Base-by-base conservation (phyloP, 2,888 invertebrate genomes). In the Sphaeridia pumilis region DNA sequence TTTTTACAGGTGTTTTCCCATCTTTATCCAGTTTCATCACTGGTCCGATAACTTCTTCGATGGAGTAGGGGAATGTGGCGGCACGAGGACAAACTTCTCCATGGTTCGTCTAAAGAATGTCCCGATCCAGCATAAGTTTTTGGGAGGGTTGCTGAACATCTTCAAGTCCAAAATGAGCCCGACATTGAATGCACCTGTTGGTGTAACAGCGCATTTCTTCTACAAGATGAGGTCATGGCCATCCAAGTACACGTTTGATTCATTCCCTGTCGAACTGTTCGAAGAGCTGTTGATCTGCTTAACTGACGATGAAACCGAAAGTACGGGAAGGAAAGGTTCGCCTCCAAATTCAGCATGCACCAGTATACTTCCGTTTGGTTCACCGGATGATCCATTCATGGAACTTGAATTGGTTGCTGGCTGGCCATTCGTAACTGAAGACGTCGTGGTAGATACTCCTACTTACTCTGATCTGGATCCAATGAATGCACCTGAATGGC, bases 381-480 rank as follows among this genome's bases (percentile, higher is more conserved):
- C 59, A 14, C 36, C 58, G 38, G 63, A 62, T 52, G 65, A 65
- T 48, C 65, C 65, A 3, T 65, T 63, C 25, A 43, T 27, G 27
- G 43, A 54, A 20, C 46, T 65, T 28, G 62, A 61, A 41, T 57
- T 65, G 36, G 61, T 83, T 68, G 81, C 87, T 41, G 84, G 84
- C 24, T 95, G 94, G 94, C 84, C 85, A 1, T 78, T 82, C 67
- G 75, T 93, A 59, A 79, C 83, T 2, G 93, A 92, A 70, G 83
- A 85, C 69, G 78, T 86, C 54, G 81, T 90, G 25, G 81, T 89
- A 1, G 95, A 97, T 69, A 87, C 85, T 58, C 84, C 87, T 63
- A 80, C 80, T 58, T 87, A 86, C 70, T 83, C 87, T 21, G 90
- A 93, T 70, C 82, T 95, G 66, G 84, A 92, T 69, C 89, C 94